Evolutionary conservation across 1,140 invertebrate genomes (phyloP).

Genomic region (Vollenhovia emeryi): DNA sequence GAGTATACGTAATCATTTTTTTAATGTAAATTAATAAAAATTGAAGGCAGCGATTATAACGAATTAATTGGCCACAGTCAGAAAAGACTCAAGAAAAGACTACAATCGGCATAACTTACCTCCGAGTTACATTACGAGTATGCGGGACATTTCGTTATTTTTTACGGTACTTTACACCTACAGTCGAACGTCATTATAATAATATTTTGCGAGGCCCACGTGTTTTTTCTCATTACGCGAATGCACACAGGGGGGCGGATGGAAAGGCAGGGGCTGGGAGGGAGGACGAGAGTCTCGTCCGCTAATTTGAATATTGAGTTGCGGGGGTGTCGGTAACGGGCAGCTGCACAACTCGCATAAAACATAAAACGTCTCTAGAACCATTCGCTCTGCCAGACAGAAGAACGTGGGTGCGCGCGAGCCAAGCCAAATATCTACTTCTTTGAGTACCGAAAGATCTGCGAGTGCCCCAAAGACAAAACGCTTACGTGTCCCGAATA

Average conservation of each 20-base stretch:
- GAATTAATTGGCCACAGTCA: slow-evolving; percentile 20
- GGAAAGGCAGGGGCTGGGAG: slow-evolving; percentile 25
- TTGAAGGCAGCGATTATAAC: not conserved
- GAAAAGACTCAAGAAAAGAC: not conserved
- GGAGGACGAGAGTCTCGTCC: slow-evolving; percentile 63
- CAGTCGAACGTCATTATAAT: slow-evolving; percentile 70
- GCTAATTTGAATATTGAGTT: slow-evolving; percentile 84
- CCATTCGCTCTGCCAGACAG: slow-evolving; percentile 67
- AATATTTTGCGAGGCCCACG: slow-evolving; percentile 67
- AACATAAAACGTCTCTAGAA: slow-evolving; percentile 81
- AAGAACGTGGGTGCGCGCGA: slow-evolving; percentile 73
- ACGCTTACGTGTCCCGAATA: slow-evolving; percentile 68
- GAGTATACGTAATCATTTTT: not conserved
- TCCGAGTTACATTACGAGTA: slow-evolving; percentile 19
- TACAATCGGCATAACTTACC: slow-evolving; percentile 5
- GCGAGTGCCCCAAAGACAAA: slow-evolving; percentile 74
- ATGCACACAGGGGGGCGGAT: slow-evolving; percentile 52
- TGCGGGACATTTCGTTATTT: slow-evolving; percentile 24
- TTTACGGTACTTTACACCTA: slow-evolving; percentile 58
- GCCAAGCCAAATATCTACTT: slow-evolving; percentile 46
- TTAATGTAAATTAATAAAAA: slow-evolving; percentile 10
- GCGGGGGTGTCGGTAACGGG: slow-evolving; percentile 81
- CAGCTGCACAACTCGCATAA: slow-evolving; percentile 81
- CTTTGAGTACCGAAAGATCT: slow-evolving; percentile 60
- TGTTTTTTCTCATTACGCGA: slow-evolving; percentile 73